A percentile compares a stretch with the other conserved stretches of the same genome.
phyloP scores from a whole-genome alignment of 2,888 invertebrate genomes.

The Yponomeuta sedellus region DNA sequence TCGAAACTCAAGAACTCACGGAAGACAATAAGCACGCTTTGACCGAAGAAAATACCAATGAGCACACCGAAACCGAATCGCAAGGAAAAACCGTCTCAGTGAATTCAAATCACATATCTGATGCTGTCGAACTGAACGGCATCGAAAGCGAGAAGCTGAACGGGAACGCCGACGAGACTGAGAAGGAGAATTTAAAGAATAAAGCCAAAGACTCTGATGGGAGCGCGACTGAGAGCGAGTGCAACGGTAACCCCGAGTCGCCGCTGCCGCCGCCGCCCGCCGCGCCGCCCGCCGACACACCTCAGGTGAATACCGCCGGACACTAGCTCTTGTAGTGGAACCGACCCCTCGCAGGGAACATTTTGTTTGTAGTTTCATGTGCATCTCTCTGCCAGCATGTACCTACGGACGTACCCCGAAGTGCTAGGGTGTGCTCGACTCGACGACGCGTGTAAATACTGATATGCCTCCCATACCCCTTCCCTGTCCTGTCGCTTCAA shows the following conservation, averaged over 20 bases:
- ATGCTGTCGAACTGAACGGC: constrained; percentile 23
- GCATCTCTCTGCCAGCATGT: constrained; percentile 61
- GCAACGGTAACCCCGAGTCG: constrained; percentile 39
- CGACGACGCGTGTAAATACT: constrained; percentile 19
- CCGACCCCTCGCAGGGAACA: constrained; percentile 52
- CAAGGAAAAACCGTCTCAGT: constrained; percentile 11
- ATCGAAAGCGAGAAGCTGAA: constrained; percentile 17
- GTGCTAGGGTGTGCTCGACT: constrained; percentile 41
- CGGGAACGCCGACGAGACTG: constrained; percentile 28
- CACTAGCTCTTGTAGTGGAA: constrained; percentile 62
- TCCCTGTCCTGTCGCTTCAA: constrained; percentile 27
- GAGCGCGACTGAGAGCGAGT: constrained; percentile 33
- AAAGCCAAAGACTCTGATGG: constrained; percentile 36
- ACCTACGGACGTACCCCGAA: constrained; percentile 56
- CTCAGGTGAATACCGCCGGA: constrained; percentile 63
- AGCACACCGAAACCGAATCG: constrained; percentile 13
- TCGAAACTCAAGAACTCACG: constrained; percentile 13
- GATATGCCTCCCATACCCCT: constrained; percentile 28
- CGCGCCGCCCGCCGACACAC: constrained; percentile 26
- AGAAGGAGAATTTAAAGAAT: constrained; percentile 36
- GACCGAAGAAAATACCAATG: neutral
- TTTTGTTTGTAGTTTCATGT: constrained; percentile 63
- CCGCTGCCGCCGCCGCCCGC: constrained; percentile 22
- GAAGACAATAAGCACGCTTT: neutral
- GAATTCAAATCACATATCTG: constrained; percentile 29